Base-by-base conservation (phyloP, 2,888 invertebrate genomes). In the Germaria angustata region DNA sequence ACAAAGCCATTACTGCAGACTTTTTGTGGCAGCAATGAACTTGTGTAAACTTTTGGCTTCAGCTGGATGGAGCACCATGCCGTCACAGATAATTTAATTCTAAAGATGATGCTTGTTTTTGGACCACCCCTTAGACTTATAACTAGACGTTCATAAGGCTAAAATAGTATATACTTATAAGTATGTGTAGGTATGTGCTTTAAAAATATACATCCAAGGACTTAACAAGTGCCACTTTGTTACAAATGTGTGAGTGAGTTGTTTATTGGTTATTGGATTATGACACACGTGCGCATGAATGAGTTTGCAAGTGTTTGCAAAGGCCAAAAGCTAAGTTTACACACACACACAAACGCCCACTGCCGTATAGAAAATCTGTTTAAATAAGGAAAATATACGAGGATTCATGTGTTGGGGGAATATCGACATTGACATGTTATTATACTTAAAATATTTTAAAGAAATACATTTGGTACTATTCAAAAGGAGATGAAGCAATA, bases 191-290 rank as follows among this genome's bases (percentile, higher is more conserved):
- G 36, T 36, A 13, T 66, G 15, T 39, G 24, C 24, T 20, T 55
- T 28, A 28, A 55, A 5, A 53, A 53, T 20, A 44, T 22, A 55
- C 20, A 41, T 51, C 1, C 3, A 28, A 20, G 36, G 32, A 46
- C 17, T 39, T 51, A n/a, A 17, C 8, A 69, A n/a, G n/a, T n/a
- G n/a, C n/a, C n/a, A 51, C 41, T 73, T 53, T 51, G 6, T 39
- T 15, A 15, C 8, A 8, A n/a, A 20, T 51, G 20, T 51, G 15
- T 24, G 32, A 24, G 53, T 32, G 53, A 63, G 41, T 55, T 51
- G n/a, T 73, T 63, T 63, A 55, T 65, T 73, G 44, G 53, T 41
- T 73, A 24, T 63, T 41, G 63, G 63, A 53, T 55, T 73, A 73
- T 53, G 20, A 73, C 61, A 72, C 61, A 61, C 39, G 20, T 22